Base-by-base conservation (phyloP, 2,797 vertebrate genomes). In the Phalloptychus januarius region DNA sequence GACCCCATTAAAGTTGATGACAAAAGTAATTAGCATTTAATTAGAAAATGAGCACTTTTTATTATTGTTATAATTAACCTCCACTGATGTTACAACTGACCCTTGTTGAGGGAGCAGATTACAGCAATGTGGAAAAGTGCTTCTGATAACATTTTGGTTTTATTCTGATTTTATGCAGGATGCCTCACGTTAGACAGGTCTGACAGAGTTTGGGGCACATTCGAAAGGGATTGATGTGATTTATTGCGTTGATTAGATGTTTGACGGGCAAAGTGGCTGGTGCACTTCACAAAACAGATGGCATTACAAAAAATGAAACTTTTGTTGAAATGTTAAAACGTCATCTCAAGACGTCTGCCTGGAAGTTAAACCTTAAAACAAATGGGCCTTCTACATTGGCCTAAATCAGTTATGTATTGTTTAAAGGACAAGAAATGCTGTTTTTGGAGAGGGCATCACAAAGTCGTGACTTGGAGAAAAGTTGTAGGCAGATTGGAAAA, bases 1-100 rank as follows among this genome's bases (percentile, higher is more conserved):
- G 88, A 93, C 85, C 87, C 88, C 81, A 90, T 93, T 93, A 90
- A 91, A 93, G 91, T 87, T 91, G 91, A 94, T 91, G 91, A 91
- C 85, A 83, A 91, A 88, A 85, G 90, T 91, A 90, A 94, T 94
- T 91, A 87, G 84, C 79, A 75, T 91, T 91, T 88, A 93, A 94
- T 94, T 92, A 88, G 73, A 85, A 90, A 92, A 87, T 89, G 73
- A 91, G 79, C 78, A 85, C 74, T 88, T 92, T 91, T 92, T 90
- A 93, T 86, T 87, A 90, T 83, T 58, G 81, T 83, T 86, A 86
- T 90, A 90, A 93, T 93, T 92, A 92, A 90, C 89, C 91, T 87
- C 75, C 75, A 48, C 84, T 85, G 85, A 87, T 92, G 85, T 86
- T 88, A 85, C 85, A 80, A 56, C 83, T 89, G 91, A 93, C 91